Percentiles rank a stretch among this genome's conserved stretches.
These are phyloP conservation scores for Norana najaformis DNA, from an alignment of 2,888 invertebrate species.

Conservation along the genomic window DNA sequence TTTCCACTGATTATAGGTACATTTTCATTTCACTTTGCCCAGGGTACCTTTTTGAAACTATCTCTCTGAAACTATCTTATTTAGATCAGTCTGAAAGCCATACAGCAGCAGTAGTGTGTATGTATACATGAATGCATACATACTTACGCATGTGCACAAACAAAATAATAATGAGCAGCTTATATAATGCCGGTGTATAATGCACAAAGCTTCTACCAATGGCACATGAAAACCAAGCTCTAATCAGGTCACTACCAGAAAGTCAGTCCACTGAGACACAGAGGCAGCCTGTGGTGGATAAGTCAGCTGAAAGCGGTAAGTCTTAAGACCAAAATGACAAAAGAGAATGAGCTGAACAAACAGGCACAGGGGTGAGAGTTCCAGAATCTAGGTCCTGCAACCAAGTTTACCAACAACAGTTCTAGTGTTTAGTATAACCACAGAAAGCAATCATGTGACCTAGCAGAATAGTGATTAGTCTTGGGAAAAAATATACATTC, in stretches of 20 bases:
- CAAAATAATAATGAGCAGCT: background rate
- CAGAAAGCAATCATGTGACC: background rate
- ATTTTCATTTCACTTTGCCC: background rate
- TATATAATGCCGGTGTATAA: background rate
- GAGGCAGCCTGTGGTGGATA: background rate
- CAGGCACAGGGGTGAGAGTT: background rate
- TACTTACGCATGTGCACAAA: too few species aligned
- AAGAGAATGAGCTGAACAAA: background rate
- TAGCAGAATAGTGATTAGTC: background rate
- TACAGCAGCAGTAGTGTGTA: background rate
- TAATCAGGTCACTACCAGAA: background rate
- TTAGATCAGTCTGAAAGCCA: background rate
- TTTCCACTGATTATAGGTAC: background rate
- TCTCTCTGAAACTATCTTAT: too few species aligned
- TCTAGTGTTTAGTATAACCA: background rate
- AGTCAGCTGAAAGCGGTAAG: background rate
- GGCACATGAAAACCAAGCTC: too few species aligned
- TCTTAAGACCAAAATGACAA: background rate
- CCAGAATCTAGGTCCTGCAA: background rate
- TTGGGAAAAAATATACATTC: background rate
- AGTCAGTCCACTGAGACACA: background rate
- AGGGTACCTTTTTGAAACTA: background rate
- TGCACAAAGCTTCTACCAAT: background rate
- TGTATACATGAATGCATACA: background rate
- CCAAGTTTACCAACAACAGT: background rate